These are phyloP conservation scores for Sparidentex hasta DNA, from an alignment of 2,797 vertebrate species.

Conservation along the genomic window DNA sequence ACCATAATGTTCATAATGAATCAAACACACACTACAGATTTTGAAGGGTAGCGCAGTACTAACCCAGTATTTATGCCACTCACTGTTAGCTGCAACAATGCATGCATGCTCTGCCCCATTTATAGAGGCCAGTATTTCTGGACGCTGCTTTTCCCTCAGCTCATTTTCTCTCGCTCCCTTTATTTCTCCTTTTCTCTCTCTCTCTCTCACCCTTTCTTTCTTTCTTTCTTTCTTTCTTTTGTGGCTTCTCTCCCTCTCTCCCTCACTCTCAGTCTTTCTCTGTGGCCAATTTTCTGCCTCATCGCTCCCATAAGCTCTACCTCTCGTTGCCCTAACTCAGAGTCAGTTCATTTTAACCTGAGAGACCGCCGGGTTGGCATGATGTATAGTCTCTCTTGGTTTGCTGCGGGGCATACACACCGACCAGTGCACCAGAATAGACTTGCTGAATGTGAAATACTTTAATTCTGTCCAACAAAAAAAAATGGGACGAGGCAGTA, in stretches of 20 bases:
- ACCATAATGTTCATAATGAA: slow-evolving; percentile 72
- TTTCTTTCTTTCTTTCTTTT: slow-evolving; percentile 48
- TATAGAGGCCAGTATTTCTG: slow-evolving; percentile 73
- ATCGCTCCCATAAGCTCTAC: slow-evolving; percentile 82
- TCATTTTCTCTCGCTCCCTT: slow-evolving; percentile 32
- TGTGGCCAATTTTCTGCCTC: slow-evolving; percentile 82
- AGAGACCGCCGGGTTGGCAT: slow-evolving; percentile 73
- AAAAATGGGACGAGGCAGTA: slow-evolving; percentile 53
- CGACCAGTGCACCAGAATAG: slow-evolving; percentile 73
- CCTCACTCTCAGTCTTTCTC: slow-evolving; percentile 56
- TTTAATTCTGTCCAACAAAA: slow-evolving; percentile 56
- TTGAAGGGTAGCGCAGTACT: slow-evolving; percentile 73
- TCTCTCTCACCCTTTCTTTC: slow-evolving; percentile 3
- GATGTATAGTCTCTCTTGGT: slow-evolving; percentile 78
- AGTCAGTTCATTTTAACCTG: slow-evolving; percentile 80
- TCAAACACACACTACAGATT: slow-evolving; percentile 72
- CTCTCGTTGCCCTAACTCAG: slow-evolving; percentile 80
- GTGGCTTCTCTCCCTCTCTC: slow-evolving; percentile 50
- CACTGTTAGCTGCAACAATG: slow-evolving; percentile 75
- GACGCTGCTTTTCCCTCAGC: slow-evolving; percentile 61
- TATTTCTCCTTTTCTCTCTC: slow-evolving; percentile 10
- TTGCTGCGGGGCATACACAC: slow-evolving; percentile 71
- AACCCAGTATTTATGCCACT: slow-evolving; percentile 77
- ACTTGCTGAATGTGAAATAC: slow-evolving; percentile 71
- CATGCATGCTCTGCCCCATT: slow-evolving; percentile 77